Conservation (phyloP, 1,140 invertebrate species). For the Drosophila pandora region DNA sequence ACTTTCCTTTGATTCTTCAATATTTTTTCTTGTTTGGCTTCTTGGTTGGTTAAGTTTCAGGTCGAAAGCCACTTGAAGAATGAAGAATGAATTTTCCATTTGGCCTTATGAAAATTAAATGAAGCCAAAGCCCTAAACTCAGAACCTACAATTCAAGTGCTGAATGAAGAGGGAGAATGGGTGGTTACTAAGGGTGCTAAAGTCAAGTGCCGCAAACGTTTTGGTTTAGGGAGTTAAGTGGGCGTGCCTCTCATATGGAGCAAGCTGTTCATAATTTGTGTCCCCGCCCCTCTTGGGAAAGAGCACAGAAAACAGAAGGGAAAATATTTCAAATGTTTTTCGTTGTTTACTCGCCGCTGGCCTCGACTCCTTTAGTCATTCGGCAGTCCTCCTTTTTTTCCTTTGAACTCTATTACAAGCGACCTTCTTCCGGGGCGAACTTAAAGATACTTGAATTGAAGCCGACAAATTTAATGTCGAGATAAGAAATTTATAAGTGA, state of each 20-base stretch:
- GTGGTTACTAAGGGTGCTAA: slow-evolving; percentile 48
- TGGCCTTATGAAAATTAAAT: slow-evolving; percentile 74
- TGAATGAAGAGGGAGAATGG: background rate
- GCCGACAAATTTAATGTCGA: slow-evolving; percentile 62
- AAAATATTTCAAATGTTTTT: slow-evolving; percentile 24
- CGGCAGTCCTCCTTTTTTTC: background rate
- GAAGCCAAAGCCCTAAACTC: slow-evolving; percentile 46
- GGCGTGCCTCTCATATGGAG: slow-evolving; percentile 40
- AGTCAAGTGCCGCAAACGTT: slow-evolving; percentile 71
- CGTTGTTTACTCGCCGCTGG: slow-evolving; percentile 24
- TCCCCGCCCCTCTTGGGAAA: background rate
- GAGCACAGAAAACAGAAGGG: slow-evolving; percentile 13
- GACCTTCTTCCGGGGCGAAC: slow-evolving; percentile 27
- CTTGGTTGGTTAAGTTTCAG: slow-evolving; percentile 37
- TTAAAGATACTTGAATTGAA: slow-evolving; percentile 49
- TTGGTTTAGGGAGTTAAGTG: slow-evolving; percentile 53
- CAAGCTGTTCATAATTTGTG: slow-evolving; percentile 61
- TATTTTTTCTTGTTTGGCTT: slow-evolving; percentile 19
- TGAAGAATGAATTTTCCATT: slow-evolving; percentile 63
- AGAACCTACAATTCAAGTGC: slow-evolving; percentile 8
- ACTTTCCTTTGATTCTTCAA: slow-evolving; percentile 39
- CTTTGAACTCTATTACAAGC: slow-evolving; percentile 36
- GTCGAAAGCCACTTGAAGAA: slow-evolving; percentile 58
- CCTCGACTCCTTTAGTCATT: slow-evolving; percentile 24
- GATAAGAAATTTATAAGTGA: slow-evolving; percentile 67